A percentile compares a stretch with the other conserved stretches of the same genome.
Evolutionary conservation across 2,888 invertebrate species (phyloP).

Genomic region (Drosophila tripunctata): DNA sequence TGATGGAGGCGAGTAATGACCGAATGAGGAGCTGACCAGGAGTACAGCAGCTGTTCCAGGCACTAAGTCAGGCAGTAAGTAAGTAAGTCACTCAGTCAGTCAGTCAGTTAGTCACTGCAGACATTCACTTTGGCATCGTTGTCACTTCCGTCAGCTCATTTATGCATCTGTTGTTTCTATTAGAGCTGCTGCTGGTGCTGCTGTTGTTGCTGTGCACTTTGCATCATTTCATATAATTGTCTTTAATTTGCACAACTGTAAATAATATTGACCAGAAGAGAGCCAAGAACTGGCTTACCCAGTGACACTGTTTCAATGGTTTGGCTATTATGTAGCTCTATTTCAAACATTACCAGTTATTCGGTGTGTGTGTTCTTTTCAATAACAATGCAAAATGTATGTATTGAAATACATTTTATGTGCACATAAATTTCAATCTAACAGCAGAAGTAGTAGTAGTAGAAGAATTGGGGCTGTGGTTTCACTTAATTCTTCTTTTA

Average conservation of each 20-base stretch:
- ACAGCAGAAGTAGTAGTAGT: slow-evolving; percentile 25
- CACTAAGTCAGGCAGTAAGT: slow-evolving; percentile 36
- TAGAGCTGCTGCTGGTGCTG: slow-evolving; percentile 22
- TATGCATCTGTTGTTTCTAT: slow-evolving; percentile 61
- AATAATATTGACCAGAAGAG: slow-evolving; percentile 55
- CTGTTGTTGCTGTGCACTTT: slow-evolving; percentile 61
- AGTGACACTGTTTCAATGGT: slow-evolving; percentile 61
- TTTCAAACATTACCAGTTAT: slow-evolving; percentile 14
- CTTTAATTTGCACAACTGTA: slow-evolving; percentile 69
- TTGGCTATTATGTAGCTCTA: slow-evolving; percentile 36
- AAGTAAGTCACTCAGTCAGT: slow-evolving; percentile 45
- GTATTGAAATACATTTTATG: slow-evolving; percentile 51
- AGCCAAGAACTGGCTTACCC: slow-evolving; percentile 34
- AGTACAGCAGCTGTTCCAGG: slow-evolving; percentile 34
- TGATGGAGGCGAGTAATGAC: neutral
- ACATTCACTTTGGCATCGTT: slow-evolving; percentile 65
- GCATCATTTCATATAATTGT: slow-evolving; percentile 73
- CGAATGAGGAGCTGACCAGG: slow-evolving; percentile 8
- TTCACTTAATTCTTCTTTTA: slow-evolving; percentile 45
- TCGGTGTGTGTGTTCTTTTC: slow-evolving; percentile 25
- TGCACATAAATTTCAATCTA: slow-evolving; percentile 62
- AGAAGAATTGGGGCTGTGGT: slow-evolving; percentile 6
- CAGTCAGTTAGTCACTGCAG: slow-evolving; percentile 36
- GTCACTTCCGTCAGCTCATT: slow-evolving; percentile 72
- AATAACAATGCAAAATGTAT: slow-evolving; percentile 62